Base-by-base conservation (phyloP, 2,113 vertebrate genomes). In the Euleptes europaea region DNA sequence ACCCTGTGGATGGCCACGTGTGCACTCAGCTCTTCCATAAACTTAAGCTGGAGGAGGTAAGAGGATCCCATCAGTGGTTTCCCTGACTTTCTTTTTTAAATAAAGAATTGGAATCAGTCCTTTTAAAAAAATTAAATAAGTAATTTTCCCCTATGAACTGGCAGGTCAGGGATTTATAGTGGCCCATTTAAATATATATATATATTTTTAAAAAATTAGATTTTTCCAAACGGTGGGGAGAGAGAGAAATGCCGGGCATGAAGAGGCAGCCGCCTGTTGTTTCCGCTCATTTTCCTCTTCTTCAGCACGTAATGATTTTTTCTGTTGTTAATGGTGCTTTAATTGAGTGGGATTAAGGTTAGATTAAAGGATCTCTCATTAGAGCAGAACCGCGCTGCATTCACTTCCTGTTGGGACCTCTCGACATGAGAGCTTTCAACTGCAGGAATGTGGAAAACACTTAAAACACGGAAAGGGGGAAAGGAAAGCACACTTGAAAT, bases 321-420 rank as follows among this genome's bases (percentile, higher is more conserved):
- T 93, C 91, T 92, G 90, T 93, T 92, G 92, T 95, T 94, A 94
- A 86, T 92, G 89, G 82, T 94, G 91, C 91, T 95, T 94, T 95
- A 95, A 95, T 94, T 94, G 94, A 93, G 93, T 92, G 84, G 91
- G 94, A 95, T 94, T 95, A 95, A 90, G 92, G 92, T 91, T 94
- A 92, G 93, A 94, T 95, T 95, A 94, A 94, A 94, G 94, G 91
- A 94, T 93, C 92, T 94, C 92, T 95, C 94, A 94, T 95, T 92
- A 94, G 89, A 92, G 85, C 91, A 92, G 88, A 75, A 83, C 88
- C 91, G 90, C 83, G 44, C 88, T 92, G 77, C 88, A 90, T 93
- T 86, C 83, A 90, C 89, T 92, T 95, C 93, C 91, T 94, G 89
- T 94, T 93, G 94, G 93, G 91, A 89, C 93, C 91, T 93, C 94